A percentile compares a stretch with the other conserved stretches of the same genome.
Conservation (phyloP, 2,113 vertebrate species). For the Halichoeres trimaculatus region DNA sequence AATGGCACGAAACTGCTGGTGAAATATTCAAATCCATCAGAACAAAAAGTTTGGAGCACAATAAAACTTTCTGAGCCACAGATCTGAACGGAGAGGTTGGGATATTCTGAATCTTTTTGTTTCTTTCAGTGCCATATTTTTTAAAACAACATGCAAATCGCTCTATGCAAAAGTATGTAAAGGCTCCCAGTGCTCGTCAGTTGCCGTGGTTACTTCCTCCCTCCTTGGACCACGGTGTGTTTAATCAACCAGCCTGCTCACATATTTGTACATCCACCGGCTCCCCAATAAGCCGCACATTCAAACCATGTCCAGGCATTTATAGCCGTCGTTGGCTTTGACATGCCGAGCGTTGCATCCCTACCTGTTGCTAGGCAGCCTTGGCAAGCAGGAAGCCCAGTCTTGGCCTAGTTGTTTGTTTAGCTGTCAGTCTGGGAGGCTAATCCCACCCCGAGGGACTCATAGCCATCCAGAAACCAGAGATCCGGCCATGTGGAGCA, state of each 20-base stretch:
- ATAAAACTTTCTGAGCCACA: too few species aligned
- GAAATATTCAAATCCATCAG: background rate
- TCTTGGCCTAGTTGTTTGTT: slow-evolving; percentile 73
- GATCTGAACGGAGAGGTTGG: too few species aligned
- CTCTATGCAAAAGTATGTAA: slow-evolving; percentile 6
- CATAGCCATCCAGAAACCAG: slow-evolving; percentile 64
- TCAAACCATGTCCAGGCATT: slow-evolving; percentile 51
- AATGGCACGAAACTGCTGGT: background rate
- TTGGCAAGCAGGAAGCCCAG: slow-evolving; percentile 57
- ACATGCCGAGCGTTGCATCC: slow-evolving; percentile 39
- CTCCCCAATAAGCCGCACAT: slow-evolving; percentile 31
- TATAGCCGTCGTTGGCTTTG: slow-evolving; percentile 38
- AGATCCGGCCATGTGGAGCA: slow-evolving; percentile 66
- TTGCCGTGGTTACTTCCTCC: background rate
- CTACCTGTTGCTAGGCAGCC: slow-evolving; percentile 83
- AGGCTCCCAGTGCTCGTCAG: background rate
- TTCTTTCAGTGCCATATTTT: background rate
- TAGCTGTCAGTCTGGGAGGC: slow-evolving; percentile 71
- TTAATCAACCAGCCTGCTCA: slow-evolving; percentile 31
- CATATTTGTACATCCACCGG: slow-evolving; percentile 39
- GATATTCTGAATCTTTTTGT: background rate
- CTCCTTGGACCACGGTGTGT: background rate
- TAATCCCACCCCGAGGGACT: slow-evolving; percentile 71
- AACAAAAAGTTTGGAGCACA: background rate
- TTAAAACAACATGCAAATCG: slow-evolving; percentile 9